A percentile compares a stretch with the other conserved stretches of the same genome.
Conservation (phyloP, 2,888 invertebrate genomes). For the Sylvicola cinctus region DNA sequence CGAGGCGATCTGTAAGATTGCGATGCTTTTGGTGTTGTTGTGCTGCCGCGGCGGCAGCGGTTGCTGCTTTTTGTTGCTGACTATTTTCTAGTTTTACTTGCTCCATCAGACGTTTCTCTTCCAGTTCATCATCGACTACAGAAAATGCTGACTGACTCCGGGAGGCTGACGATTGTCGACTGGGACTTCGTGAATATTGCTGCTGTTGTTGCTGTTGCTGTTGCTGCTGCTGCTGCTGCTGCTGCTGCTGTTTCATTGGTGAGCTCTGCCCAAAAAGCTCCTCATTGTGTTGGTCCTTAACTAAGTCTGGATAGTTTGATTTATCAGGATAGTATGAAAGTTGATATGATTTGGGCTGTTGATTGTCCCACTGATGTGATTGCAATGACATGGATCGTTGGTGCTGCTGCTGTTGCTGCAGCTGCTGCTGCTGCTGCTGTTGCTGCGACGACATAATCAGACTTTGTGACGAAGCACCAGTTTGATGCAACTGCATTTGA, state of each 20-base stretch:
- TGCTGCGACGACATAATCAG: too few species aligned
- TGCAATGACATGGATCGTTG: constrained; percentile 1
- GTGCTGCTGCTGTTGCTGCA: neutral
- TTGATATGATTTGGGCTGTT: constrained; percentile 1
- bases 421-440: neutral
- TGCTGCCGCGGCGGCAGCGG: constrained; percentile 7
- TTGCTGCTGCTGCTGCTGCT: neutral
- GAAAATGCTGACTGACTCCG: neutral
- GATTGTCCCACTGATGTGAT: neutral
- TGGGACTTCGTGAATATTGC: neutral
- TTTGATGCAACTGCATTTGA: too few species aligned
- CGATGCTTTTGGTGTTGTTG: constrained; percentile 11
- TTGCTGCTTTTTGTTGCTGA: constrained; percentile 1
- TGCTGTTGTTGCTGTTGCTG: constrained; percentile 1
- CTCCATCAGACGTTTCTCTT: constrained; percentile 3
- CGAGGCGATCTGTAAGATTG: constrained; percentile 52
- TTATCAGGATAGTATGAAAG: neutral
- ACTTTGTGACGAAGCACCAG: too few species aligned
- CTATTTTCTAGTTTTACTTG: neutral
- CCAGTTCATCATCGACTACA: constrained; percentile 1
- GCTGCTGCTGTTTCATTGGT: neutral
- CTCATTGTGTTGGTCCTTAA: constrained; percentile 5
- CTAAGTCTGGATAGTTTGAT: constrained; percentile 9
- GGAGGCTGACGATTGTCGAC: neutral
- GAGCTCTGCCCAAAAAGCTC: neutral